Percentiles rank a stretch among this genome's conserved stretches.
phyloP scores from a whole-genome alignment of 1,140 invertebrate species.

The Acromyrmex heyeri region DNA sequence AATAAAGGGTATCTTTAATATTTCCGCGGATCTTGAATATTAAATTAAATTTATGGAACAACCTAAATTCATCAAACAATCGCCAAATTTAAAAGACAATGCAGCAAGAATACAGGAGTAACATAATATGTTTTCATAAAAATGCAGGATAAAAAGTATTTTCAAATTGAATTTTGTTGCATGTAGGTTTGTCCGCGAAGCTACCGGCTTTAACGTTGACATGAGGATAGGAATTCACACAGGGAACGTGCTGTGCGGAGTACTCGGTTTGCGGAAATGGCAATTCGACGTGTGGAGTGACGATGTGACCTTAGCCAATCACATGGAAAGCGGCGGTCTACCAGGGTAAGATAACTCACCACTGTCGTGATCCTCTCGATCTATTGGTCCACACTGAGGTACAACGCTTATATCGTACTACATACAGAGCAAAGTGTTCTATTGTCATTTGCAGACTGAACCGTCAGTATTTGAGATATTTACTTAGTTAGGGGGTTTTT shows the following conservation, averaged over 20 bases:
- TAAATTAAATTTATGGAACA: constrained; percentile 13
- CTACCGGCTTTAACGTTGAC: constrained; percentile 96
- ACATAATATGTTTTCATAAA: background rate
- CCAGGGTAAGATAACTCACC: constrained; percentile 91
- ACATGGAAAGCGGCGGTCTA: constrained; percentile 98
- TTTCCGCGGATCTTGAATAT: background rate
- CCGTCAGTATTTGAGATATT: background rate
- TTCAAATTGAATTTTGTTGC: constrained; percentile 10
- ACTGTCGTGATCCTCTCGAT: background rate
- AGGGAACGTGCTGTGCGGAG: constrained; percentile 97
- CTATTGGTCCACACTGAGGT: background rate
- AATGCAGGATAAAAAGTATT: background rate
- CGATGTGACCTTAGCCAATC: constrained; percentile 98
- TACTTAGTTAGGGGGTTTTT: background rate
- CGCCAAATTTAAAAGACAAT: background rate
- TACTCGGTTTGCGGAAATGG: constrained; percentile 98
- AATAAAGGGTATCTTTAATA: background rate
- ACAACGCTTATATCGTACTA: background rate
- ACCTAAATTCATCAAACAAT: background rate
- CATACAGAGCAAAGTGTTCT: background rate
- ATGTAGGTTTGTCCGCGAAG: constrained; percentile 93
- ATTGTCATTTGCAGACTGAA: background rate
- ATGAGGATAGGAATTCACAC: constrained; percentile 98
- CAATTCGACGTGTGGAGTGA: constrained; percentile 99
- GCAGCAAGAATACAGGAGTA: background rate